A percentile compares a stretch with the other conserved stretches of the same genome.
Conservation (phyloP, 2,888 invertebrate species). For the Synanthedon andrenaeformis region DNA sequence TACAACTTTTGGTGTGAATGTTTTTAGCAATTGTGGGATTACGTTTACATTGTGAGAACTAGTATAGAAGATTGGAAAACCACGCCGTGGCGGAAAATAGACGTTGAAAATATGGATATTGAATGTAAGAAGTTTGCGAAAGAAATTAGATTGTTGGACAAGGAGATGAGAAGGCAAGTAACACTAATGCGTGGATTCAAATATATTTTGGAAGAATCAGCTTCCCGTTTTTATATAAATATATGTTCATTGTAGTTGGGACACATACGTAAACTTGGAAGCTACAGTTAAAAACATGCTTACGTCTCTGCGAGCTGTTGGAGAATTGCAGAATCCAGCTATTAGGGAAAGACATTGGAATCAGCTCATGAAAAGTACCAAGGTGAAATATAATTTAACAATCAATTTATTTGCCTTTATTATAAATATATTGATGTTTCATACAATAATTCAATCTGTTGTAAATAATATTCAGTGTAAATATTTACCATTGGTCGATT, state of each 20-base stretch:
- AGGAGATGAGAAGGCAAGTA: slow-evolving; percentile 85
- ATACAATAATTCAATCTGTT: slow-evolving; percentile 8
- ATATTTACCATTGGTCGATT: slow-evolving; percentile 19
- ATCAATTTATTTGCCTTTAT: slow-evolving; percentile 1
- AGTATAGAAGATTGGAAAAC: slow-evolving; percentile 98
- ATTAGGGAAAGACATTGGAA: slow-evolving; percentile 97
- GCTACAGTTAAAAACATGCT: slow-evolving; percentile 96
- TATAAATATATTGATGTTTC: slow-evolving; percentile 11
- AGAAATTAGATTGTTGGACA: slow-evolving; percentile 90
- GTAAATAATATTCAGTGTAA: slow-evolving; percentile 33
- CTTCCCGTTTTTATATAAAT: neutral
- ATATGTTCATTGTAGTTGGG: slow-evolving; percentile 75
- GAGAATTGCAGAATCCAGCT: slow-evolving; percentile 95
- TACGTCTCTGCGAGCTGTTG: slow-evolving; percentile 93
- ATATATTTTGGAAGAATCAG: neutral
- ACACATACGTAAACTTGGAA: slow-evolving; percentile 88
- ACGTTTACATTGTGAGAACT: slow-evolving; percentile 88
- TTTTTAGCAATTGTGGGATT: slow-evolving; percentile 93
- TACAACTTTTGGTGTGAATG: neutral
- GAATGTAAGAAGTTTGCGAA: slow-evolving; percentile 98
- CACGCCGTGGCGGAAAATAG: slow-evolving; percentile 96
- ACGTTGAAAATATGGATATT: slow-evolving; percentile 98
- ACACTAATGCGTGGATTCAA: neutral
- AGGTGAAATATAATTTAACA: slow-evolving; percentile 67
- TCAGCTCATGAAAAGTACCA: slow-evolving; percentile 95